Base-by-base conservation (phyloP, 2,888 invertebrate genomes). In the Philopedon plagiatum region DNA sequence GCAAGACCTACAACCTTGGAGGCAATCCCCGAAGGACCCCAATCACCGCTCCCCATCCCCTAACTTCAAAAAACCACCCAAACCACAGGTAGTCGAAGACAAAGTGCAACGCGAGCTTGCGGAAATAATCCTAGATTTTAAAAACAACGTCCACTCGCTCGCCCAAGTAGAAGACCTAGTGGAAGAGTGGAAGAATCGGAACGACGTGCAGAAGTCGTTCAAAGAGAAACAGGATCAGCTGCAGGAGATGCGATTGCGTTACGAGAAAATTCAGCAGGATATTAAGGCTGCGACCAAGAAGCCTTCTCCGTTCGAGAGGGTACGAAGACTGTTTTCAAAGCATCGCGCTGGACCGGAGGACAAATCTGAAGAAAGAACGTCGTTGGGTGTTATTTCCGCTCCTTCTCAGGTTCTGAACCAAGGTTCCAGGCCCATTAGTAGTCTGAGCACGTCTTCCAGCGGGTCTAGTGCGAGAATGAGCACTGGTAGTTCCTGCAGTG, bases 91-190 rank as follows among this genome's bases (percentile, higher is more conserved):
- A n/a, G 84, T 83, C 81, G 83, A 86, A 87, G 83, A 86, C 61
- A 87, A 89, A 79, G 89, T 89, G 26, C 92, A 95, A 82, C 94
- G 94, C 75, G 95, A 96, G 82, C 87, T 96, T 70, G 90, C 93
- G 2, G 95, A 95, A 86, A 94, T 96, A 60, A 94, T 96, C 82
- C 94, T 92, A 81, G 95, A 95, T 80, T 95, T 94, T 81, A 95
- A 96, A 84, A 95, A 95, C 81, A 94, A 95, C 81, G 94, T 95
- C 2, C 92, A 94, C 77, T 92, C 94, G 0, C 93, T 96, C 81
- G 89, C 91, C 0, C 94, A 95, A 86, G 94, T 95, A 0, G 95
- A 95, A 83, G 90, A 93, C 78, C 86, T 96, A 60, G 95, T 96
- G 0, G 93, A 93, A 83, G 93, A 93, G 81, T 96, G 96, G 96